A percentile compares a stretch with the other conserved stretches of the same genome.
phyloP scores from a whole-genome alignment of 2,797 vertebrate genomes.

The Coreius guichenoti region DNA sequence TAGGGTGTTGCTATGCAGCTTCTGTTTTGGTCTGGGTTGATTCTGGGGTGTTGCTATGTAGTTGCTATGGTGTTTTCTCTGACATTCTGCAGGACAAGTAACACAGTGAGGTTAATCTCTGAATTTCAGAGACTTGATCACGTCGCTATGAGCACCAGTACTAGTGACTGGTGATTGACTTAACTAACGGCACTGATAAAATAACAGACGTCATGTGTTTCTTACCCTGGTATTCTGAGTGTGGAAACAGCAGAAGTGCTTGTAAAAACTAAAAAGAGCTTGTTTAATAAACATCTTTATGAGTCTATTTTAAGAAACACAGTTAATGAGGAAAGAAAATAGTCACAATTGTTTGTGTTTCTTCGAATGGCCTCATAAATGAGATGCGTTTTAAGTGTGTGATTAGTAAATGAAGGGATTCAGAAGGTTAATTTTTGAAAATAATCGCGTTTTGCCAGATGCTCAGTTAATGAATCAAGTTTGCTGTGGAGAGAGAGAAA shows the following conservation, averaged over 20 bases:
- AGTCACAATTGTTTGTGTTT: not conserved
- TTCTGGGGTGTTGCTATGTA: not conserved
- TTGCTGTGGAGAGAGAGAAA: not conserved
- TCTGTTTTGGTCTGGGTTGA: no score
- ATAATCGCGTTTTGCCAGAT: not conserved
- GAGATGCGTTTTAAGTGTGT: not conserved
- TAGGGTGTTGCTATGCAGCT: not conserved
- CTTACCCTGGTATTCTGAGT: not conserved
- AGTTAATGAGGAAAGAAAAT: slow-evolving; percentile 22
- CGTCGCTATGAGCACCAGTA: not conserved
- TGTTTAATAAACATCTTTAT: not conserved
- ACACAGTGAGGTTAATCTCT: not conserved
- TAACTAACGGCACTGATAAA: not conserved
- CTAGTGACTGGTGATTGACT: not conserved
- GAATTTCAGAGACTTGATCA: not conserved
- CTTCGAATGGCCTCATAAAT: slow-evolving; percentile 24
- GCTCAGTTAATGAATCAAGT: not conserved
- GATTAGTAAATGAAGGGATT: slow-evolving; percentile 23
- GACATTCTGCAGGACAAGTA: no score
- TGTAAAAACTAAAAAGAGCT: not conserved
- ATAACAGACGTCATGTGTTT: not conserved
- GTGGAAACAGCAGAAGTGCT: not conserved
- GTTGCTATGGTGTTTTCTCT: not conserved
- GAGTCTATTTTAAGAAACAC: slow-evolving; percentile 14
- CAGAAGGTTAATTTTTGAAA: slow-evolving; percentile 6